Percentiles rank a stretch among this genome's conserved stretches.
Evolutionary conservation across 1,140 invertebrate genomes (phyloP).

Genomic region (Halyomorpha halys): DNA sequence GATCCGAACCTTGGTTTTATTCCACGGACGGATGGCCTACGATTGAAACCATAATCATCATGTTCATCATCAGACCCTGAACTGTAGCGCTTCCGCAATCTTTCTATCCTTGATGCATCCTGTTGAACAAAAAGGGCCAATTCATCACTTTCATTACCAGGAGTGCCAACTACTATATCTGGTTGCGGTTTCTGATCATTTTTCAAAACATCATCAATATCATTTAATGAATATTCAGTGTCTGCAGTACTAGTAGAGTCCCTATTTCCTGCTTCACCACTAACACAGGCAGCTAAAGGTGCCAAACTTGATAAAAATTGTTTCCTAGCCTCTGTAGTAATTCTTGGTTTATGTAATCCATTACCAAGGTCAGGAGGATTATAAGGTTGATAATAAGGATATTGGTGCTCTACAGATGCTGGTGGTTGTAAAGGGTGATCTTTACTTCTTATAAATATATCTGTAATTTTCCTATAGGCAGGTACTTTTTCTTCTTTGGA

Average conservation of each 20-base stretch:
- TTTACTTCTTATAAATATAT: conserved; percentile 22
- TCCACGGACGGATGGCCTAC: conserved; percentile 71
- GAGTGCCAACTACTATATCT: conserved; percentile 65
- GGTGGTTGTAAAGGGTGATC: conserved; percentile 25
- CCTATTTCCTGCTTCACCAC: conserved; percentile 35
- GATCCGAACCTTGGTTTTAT: conserved; percentile 62
- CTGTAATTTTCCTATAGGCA: conserved; percentile 22
- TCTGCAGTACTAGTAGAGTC: conserved; percentile 37
- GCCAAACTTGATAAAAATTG: conserved; percentile 62
- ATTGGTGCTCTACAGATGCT: conserved; percentile 29
- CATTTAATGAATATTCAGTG: conserved; percentile 52
- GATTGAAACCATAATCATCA: conserved; percentile 71
- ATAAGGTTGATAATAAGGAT: conserved; percentile 31
- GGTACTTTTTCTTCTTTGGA: conserved; percentile 21
- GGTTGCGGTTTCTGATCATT: conserved; percentile 44
- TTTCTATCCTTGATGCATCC: conserved; percentile 65
- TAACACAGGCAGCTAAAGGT: conserved; percentile 19
- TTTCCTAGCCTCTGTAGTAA: conserved; percentile 45
- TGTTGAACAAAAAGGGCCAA: conserved; percentile 73
- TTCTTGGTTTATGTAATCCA: conserved; percentile 34
- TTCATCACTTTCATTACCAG: conserved; percentile 53
- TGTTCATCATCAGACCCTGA: conserved; percentile 13
- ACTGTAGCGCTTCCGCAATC: conserved; percentile 60
- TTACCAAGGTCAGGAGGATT: conserved; percentile 47
- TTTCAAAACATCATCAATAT: conserved; percentile 50